These are phyloP conservation scores for Macquaria ambigua DNA, from an alignment of 2,113 vertebrate genomes.

Conservation along the genomic window DNA sequence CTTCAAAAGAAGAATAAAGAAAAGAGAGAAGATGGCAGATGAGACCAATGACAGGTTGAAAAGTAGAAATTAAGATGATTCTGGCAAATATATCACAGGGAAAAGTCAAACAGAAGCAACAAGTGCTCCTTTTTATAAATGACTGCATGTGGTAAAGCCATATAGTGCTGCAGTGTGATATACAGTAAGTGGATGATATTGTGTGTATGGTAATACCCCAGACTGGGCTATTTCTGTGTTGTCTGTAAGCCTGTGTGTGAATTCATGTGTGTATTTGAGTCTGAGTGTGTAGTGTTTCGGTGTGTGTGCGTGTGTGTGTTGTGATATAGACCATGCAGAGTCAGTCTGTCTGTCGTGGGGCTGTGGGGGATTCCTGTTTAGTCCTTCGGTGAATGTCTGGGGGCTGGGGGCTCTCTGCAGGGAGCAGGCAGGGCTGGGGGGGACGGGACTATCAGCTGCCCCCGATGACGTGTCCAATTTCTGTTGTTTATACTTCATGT, in stretches of 20 bases:
- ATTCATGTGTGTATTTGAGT: constrained; percentile 17
- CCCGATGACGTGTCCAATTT: constrained; percentile 56
- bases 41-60: neutral
- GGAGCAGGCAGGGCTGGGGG: constrained; percentile 22
- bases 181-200: constrained; percentile 27
- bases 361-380: constrained; percentile 72
- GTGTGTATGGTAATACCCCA: constrained; percentile 53
- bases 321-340: constrained; percentile 65
- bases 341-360: constrained; percentile 71
- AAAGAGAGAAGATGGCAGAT: too few species aligned
- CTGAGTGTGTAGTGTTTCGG: constrained; percentile 18
- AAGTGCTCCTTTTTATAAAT: neutral
- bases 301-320: constrained; percentile 27
- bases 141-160: constrained; percentile 16
- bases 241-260: constrained; percentile 50
- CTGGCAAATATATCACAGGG: neutral
- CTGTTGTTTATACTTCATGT: constrained; percentile 48
- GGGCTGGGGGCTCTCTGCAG: constrained; percentile 56
- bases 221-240: constrained; percentile 63
- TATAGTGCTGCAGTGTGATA: constrained; percentile 23
- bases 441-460: constrained; percentile 45
- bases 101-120: neutral
- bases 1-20: neutral
- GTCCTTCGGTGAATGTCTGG: constrained; percentile 60
- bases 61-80: neutral